Evolutionary conservation across 2,113 vertebrate genomes (phyloP), one percentile per base, ranked within the genome.

Genomic region (Perca fluviatilis): DNA sequence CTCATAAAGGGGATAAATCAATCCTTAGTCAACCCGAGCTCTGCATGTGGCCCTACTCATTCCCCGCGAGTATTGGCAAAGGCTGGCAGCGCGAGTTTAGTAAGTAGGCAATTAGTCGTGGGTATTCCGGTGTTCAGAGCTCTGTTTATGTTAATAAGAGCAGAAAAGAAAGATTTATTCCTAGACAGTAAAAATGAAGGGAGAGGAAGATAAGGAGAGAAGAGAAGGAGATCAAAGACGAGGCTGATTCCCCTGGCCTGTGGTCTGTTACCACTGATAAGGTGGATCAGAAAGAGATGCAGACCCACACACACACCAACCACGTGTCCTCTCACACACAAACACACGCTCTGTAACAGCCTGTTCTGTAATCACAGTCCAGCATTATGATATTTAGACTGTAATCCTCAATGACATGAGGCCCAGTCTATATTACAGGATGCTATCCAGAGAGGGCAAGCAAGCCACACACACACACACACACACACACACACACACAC

Each of bases 191-290:
- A 6, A 56, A 58, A 33, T 58, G 67, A 85, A 64, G 58, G 6
- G 56, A 65, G 50, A n/a, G 70, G 68, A 60, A n/a, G 78, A 76
- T 64, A 67, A 71, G 78, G 58, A 53, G 69, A 54, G 33, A 49
- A 49, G 72, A 62, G 67, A 36, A 63, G 63, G 65, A 74, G 86
- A 89, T 91, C 82, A 92, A 89, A 89, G 80, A 71, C 9, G 4
- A 61, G 77, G 79, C 80, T 86, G 80, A 82, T 76, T 89, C 74
- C 84, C 70, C 69, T 80, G 82, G 80, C 63, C 88, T 77, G 77
- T 82, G 87, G 79, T 91, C 89, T 94, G 93, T 46, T 88, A 64
- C 23, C 13, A 9, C 88, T 92, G 92, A 94, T 93, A 94, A 93
- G 90, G 71, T 88, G 77, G 83, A 90, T 91, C 84, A 88, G 85